Percentiles rank a stretch among this genome's conserved stretches.
phyloP scores from a whole-genome alignment of 1,140 invertebrate species.

The Penaeus chinensis region DNA sequence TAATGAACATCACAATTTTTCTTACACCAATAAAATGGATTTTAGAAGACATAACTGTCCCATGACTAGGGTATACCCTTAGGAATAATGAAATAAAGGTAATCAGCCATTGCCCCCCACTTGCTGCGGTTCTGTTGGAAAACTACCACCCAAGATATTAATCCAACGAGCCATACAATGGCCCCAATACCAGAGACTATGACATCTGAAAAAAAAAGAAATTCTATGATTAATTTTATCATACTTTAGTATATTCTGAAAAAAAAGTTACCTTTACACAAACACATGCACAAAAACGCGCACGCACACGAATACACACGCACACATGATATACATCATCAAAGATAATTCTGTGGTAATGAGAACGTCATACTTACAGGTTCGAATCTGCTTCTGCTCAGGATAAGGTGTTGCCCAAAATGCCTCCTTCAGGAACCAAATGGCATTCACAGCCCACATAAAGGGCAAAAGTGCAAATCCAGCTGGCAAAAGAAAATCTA shows the following conservation, averaged over 20 bases:
- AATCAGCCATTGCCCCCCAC: slow-evolving; percentile 39
- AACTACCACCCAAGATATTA: slow-evolving; percentile 31
- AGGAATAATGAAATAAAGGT: slow-evolving; percentile 3
- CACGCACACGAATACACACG: too few species aligned
- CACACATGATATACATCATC: not conserved
- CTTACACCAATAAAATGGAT: too few species aligned
- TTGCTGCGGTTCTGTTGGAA: slow-evolving; percentile 38
- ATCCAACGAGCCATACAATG: slow-evolving; percentile 40
- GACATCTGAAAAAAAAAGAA: slow-evolving; percentile 31
- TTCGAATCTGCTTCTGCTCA: slow-evolving; percentile 48
- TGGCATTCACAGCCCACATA: slow-evolving; percentile 46
- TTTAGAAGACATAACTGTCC: too few species aligned
- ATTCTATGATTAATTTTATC: not conserved
- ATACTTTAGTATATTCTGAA: too few species aligned
- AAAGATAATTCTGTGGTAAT: not conserved
- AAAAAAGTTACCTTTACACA: too few species aligned
- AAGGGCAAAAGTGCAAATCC: slow-evolving; percentile 38
- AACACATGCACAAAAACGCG: too few species aligned
- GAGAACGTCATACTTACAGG: slow-evolving; percentile 24
- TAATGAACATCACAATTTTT: too few species aligned
- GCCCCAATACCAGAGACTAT: slow-evolving; percentile 40
- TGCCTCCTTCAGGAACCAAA: slow-evolving; percentile 49
- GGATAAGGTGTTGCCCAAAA: slow-evolving; percentile 46
- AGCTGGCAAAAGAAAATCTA: slow-evolving; percentile 17
- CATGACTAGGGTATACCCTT: too few species aligned